phyloP scores from a whole-genome alignment of 2,888 invertebrate genomes.

The Adelphocoris suturalis region DNA sequence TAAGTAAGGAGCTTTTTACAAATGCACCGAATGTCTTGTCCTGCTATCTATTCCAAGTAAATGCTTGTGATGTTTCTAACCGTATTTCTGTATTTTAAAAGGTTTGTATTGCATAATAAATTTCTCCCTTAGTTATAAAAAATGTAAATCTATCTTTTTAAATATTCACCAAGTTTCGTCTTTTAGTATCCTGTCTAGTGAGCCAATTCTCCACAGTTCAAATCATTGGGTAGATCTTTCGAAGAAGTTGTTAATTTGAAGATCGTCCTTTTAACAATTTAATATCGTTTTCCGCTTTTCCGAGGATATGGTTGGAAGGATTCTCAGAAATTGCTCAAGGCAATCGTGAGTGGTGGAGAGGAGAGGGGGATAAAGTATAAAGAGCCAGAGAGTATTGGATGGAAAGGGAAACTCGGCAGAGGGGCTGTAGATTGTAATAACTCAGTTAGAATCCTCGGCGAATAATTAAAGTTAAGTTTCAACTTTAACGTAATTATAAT shows the following conservation, averaged over 20 bases:
- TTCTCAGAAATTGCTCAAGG: constrained; percentile 39
- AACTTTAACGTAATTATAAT: constrained; percentile 75
- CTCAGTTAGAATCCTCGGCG: constrained; percentile 71
- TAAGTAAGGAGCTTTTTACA: too few species aligned
- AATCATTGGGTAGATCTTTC: background rate
- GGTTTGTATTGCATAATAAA: too few species aligned
- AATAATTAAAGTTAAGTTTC: constrained; percentile 74
- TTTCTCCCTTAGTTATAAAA: too few species aligned
- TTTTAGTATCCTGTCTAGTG: too few species aligned
- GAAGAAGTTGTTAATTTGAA: background rate
- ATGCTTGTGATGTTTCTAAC: too few species aligned
- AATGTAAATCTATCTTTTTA: too few species aligned
- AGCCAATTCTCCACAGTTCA: background rate
- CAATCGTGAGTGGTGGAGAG: background rate
- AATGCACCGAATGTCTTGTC: too few species aligned
- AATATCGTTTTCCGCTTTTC: constrained; percentile 42
- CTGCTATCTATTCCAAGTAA: too few species aligned
- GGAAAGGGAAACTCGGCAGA: constrained; percentile 29
- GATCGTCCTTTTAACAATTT: constrained; percentile 46
- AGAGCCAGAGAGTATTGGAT: constrained; percentile 44
- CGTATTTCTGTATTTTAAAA: too few species aligned
- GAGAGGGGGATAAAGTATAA: constrained; percentile 20
- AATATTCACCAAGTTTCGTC: too few species aligned
- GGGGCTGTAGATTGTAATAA: constrained; percentile 72
- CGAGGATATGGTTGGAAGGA: background rate